These are phyloP conservation scores for Brienomyrus longianalis DNA, from an alignment of 2,113 vertebrate genomes.

Conservation along the genomic window DNA sequence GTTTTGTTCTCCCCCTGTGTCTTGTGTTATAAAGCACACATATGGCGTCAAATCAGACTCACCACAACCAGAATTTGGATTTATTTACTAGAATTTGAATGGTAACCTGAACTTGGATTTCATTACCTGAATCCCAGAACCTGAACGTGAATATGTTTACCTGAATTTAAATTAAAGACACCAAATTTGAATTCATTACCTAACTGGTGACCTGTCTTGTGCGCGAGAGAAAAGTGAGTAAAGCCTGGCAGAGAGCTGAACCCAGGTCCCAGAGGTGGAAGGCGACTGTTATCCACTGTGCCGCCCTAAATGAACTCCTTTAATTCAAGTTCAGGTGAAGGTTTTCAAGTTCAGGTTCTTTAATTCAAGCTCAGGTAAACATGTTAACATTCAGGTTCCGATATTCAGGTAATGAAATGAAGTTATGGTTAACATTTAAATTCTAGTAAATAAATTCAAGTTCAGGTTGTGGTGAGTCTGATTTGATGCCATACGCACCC, in stretches of 20 bases:
- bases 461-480: background rate
- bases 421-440: background rate
- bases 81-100: background rate
- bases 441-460: background rate
- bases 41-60: background rate
- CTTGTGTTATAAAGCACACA: background rate
- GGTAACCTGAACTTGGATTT: background rate
- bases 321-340: background rate
- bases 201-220: background rate
- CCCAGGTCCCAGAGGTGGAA: no score
- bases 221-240: no score
- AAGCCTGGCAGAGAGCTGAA: no score
- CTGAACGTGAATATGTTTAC: background rate
- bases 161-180: background rate
- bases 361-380: no score
- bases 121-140: background rate
- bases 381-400: no score
- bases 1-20: background rate
- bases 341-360: no score
- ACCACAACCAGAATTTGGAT: background rate
- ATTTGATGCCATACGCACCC: background rate
- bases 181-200: background rate
- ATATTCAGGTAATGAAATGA: no score
- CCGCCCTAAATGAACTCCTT: background rate
- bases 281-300: no score